These are phyloP conservation scores for Ploceus nigricollis DNA, from an alignment of 2,113 vertebrate genomes.

Conservation along the genomic window DNA sequence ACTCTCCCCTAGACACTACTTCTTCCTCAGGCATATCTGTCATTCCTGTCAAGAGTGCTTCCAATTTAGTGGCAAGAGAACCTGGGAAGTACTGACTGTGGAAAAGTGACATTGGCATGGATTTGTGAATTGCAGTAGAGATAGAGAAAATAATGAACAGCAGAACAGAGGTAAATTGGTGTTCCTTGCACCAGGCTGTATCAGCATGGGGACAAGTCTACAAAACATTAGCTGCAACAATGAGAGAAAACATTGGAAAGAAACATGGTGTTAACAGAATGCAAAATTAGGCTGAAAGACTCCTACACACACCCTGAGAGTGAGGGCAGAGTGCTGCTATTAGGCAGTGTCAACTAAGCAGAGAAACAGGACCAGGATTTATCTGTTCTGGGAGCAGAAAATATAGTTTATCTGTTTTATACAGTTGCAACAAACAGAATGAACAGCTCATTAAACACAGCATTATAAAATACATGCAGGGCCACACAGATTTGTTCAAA, in stretches of 20 bases:
- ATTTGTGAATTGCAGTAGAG: not conserved
- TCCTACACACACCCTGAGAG: not conserved
- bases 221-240: not conserved
- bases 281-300: not conserved
- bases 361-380: not conserved
- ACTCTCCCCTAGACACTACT: not conserved
- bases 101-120: not conserved
- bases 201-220: not conserved
- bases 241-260: not conserved
- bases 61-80: slow-evolving; percentile 6
- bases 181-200: not conserved
- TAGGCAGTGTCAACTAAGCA: not conserved
- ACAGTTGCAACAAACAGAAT: not conserved
- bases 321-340: not conserved
- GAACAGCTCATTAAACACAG: not conserved
- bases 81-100: not conserved
- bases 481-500: not conserved
- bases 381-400: not conserved
- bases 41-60: not conserved
- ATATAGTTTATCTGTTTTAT: not conserved
- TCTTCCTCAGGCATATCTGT: not conserved
- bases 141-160: not conserved
- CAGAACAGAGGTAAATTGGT: not conserved
- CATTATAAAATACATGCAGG: not conserved
- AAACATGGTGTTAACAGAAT: not conserved